These are phyloP conservation scores for Malthinus flaveolus DNA, from an alignment of 2,888 invertebrate genomes.

Conservation along the genomic window DNA sequence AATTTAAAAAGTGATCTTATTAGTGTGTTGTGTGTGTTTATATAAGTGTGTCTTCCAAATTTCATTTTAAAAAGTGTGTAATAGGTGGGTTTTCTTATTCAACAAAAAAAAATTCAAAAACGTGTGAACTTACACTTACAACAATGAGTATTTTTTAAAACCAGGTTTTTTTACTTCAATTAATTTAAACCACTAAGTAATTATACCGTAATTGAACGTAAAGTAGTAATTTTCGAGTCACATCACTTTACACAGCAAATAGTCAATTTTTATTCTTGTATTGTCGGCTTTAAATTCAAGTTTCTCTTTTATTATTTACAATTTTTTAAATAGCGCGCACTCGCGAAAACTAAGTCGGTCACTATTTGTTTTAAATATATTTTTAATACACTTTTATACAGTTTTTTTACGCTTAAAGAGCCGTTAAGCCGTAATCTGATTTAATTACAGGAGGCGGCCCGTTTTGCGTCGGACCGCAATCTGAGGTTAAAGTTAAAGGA, in stretches of 20 bases:
- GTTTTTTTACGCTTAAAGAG: conserved; percentile 58
- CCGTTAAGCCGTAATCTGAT: conserved; percentile 86
- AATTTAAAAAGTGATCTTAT: conserved; percentile 18
- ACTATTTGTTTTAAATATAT: conserved; percentile 10
- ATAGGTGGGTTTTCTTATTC: background rate
- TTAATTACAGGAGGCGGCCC: conserved; percentile 67
- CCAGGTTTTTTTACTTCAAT: conserved; percentile 33
- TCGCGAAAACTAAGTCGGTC: conserved; percentile 7
- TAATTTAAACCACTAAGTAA: conserved; percentile 32
- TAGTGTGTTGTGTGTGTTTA: background rate
- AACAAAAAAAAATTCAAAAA: conserved; percentile 8
- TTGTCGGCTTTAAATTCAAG: background rate
- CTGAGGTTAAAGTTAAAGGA: conserved; percentile 59
- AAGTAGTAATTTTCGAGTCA: conserved; percentile 32
- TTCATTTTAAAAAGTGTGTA: background rate
- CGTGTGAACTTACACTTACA: conserved; percentile 32
- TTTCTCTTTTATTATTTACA: background rate
- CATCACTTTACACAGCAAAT: conserved; percentile 31
- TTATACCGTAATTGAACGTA: conserved; percentile 25
- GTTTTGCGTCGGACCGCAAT: conserved; percentile 59
- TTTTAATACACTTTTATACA: background rate
- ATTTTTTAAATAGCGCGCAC: conserved; percentile 15
- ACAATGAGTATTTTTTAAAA: conserved; percentile 35
- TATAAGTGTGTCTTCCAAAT: background rate
- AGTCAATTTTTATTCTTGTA: too few relatives aligned